Conservation (phyloP, 2,888 invertebrate species). For the Diogma glabrata region DNA sequence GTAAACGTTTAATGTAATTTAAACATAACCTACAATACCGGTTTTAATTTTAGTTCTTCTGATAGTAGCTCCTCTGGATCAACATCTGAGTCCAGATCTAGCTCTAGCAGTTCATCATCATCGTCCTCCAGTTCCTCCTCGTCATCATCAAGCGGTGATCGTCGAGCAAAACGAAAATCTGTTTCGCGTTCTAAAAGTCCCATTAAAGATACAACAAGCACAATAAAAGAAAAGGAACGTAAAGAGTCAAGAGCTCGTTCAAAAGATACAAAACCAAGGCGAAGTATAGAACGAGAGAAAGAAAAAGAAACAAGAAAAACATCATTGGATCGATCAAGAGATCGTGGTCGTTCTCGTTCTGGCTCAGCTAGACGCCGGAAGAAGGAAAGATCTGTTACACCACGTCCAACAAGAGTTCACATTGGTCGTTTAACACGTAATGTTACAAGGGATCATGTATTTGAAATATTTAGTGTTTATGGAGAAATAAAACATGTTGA, state of each 20-base stretch:
- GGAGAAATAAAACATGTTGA: slow-evolving; percentile 81
- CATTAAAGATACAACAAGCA: slow-evolving; percentile 19
- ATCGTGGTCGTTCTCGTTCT: slow-evolving; percentile 37
- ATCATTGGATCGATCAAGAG: slow-evolving; percentile 25
- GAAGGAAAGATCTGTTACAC: slow-evolving; percentile 78
- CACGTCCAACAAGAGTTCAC: slow-evolving; percentile 86
- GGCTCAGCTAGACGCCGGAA: slow-evolving; percentile 48
- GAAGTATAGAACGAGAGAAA: slow-evolving; percentile 17
- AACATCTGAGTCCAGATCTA: slow-evolving; percentile 65
- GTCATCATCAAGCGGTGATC: slow-evolving; percentile 52
- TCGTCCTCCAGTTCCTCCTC: slow-evolving; percentile 48
- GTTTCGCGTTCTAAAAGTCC: slow-evolving; percentile 37
- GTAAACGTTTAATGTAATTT: background rate
- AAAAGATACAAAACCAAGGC: slow-evolving; percentile 13
- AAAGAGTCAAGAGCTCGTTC: slow-evolving; percentile 22
- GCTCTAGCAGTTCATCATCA: slow-evolving; percentile 50
- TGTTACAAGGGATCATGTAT: slow-evolving; percentile 79
- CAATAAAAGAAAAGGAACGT: slow-evolving; percentile 40
- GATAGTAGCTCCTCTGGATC: slow-evolving; percentile 73
- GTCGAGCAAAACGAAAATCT: slow-evolving; percentile 50
- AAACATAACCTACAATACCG: background rate
- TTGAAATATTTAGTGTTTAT: slow-evolving; percentile 84
- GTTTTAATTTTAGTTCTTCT: slow-evolving; percentile 51
- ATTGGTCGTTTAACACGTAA: slow-evolving; percentile 87
- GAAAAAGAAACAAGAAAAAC: slow-evolving; percentile 18